Percentiles rank a stretch among this genome's conserved stretches.
Evolutionary conservation across 2,888 invertebrate genomes (phyloP).

Genomic region (Hanleya hanleyi): DNA sequence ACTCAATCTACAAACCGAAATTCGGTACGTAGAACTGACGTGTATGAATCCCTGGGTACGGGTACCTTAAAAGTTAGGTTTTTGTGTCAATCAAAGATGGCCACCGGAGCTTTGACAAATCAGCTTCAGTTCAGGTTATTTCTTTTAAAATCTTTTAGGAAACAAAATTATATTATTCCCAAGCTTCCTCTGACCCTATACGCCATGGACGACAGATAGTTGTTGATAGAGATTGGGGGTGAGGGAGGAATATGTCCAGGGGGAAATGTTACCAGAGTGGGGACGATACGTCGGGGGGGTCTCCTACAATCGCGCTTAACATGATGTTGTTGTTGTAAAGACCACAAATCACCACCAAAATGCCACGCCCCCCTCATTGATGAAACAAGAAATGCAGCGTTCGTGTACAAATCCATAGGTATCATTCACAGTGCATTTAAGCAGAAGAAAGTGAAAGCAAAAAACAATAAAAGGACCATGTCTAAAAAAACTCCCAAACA

Average conservation of each 20-base stretch:
- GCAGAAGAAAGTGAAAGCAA: no score
- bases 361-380: no score
- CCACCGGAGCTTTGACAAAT: no score
- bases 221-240: not conserved
- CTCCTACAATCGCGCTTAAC: not conserved
- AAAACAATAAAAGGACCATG: no score
- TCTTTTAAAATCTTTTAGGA: not conserved
- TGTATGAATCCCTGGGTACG: no score
- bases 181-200: not conserved
- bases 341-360: not conserved
- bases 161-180: not conserved
- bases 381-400: no score
- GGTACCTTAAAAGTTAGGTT: no score
- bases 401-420: no score
- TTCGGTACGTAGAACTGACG: no score
- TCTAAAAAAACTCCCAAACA: no score
- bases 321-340: not conserved
- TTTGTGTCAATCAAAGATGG: not conserved
- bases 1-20: no score
- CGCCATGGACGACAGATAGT: not conserved
- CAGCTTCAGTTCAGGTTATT: not conserved
- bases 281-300: not conserved
- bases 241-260: not conserved
- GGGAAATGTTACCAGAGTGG: not conserved
- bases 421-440: no score